Percentiles rank a stretch among this genome's conserved stretches.
Evolutionary conservation across 2,113 vertebrate genomes (phyloP).

Genomic region (Polyodon spathula): DNA sequence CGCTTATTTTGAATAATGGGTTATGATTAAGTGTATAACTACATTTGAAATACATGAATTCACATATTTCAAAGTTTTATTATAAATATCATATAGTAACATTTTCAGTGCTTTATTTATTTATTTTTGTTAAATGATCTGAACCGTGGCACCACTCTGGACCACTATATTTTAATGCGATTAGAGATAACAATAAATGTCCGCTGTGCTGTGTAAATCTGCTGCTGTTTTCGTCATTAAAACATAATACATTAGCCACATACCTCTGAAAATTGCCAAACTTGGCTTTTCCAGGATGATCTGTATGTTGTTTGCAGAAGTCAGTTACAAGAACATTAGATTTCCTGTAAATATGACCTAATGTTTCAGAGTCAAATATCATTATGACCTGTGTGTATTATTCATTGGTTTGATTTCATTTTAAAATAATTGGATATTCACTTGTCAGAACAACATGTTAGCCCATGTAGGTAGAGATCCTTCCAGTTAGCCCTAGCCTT

Average conservation of each 20-base stretch:
- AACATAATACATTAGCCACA: background rate
- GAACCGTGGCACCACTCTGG: too few relatives aligned
- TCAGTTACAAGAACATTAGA: slow-evolving; percentile 18
- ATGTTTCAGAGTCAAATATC: slow-evolving; percentile 27
- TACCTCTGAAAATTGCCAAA: slow-evolving; percentile 15
- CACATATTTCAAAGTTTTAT: too few relatives aligned
- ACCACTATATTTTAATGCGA: too few relatives aligned
- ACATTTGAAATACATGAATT: too few relatives aligned
- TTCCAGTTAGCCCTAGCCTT: slow-evolving; percentile 5
- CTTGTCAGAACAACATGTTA: slow-evolving; percentile 10
- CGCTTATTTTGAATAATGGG: too few relatives aligned
- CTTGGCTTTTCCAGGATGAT: slow-evolving; percentile 17
- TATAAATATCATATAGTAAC: too few relatives aligned
- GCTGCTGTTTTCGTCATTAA: too few relatives aligned
- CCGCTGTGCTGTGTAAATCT: too few relatives aligned
- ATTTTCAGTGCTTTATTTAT: too few relatives aligned
- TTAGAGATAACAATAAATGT: too few relatives aligned
- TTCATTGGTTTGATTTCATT: slow-evolving; percentile 23
- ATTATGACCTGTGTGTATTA: slow-evolving; percentile 13
- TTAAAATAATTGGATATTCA: slow-evolving; percentile 13
- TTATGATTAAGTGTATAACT: too few relatives aligned
- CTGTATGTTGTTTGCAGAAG: slow-evolving; percentile 22
- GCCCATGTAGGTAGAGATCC: slow-evolving; percentile 15
- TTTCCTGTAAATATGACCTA: slow-evolving; percentile 33
- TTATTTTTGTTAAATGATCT: too few relatives aligned